Percentiles rank a stretch among this genome's conserved stretches.
Conservation (phyloP, 2,113 vertebrate species). For the Proteles cristata region DNA sequence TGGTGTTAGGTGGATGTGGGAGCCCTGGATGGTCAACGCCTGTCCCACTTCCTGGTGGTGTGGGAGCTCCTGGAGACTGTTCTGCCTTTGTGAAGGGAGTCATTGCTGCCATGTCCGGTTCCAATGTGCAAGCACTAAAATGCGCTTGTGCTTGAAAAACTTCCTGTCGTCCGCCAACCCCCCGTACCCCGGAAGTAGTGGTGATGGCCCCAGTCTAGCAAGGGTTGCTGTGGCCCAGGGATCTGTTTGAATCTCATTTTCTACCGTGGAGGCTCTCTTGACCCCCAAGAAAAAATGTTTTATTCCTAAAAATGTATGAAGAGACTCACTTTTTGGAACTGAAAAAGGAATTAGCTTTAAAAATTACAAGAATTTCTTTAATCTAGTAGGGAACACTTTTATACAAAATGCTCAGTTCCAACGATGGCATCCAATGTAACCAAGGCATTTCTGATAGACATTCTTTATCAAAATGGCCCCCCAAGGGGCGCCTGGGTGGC, state of each 20-base stretch:
- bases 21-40: not conserved
- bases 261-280: not conserved
- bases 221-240: not conserved
- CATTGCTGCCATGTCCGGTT: not conserved
- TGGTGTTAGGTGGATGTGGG: not conserved
- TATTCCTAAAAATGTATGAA: not conserved
- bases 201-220: not conserved
- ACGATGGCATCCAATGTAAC: not conserved
- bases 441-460: not conserved
- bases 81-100: not conserved
- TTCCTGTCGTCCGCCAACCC: not conserved
- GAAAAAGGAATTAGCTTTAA: conserved; percentile 17
- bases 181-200: not conserved
- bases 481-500: too few species aligned
- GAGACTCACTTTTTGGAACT: not conserved
- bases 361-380: conserved; percentile 21
- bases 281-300: not conserved
- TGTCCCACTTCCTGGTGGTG: not conserved
- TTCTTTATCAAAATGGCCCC: not conserved
- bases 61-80: not conserved
- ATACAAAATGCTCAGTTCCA: not conserved
- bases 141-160: not conserved
- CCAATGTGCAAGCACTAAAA: not conserved
- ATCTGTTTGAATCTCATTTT: not conserved
- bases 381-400: not conserved